These are phyloP conservation scores for Holothuria glaberrima DNA, from an alignment of 35 echinoderm and acorn worm genomes.

Conservation along the genomic window DNA sequence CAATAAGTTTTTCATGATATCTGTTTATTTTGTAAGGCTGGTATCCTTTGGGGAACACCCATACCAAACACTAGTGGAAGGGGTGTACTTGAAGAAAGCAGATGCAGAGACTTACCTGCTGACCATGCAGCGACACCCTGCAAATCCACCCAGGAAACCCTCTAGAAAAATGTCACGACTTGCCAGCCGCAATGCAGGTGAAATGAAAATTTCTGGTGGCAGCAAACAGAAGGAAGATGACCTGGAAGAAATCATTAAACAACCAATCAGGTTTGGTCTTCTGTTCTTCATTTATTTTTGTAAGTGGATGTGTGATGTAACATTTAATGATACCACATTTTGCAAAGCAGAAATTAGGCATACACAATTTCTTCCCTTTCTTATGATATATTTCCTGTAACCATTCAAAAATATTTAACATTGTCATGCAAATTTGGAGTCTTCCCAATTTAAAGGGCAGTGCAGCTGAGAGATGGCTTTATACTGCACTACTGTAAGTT, in stretches of 20 bases:
- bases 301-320: no score
- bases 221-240: background rate
- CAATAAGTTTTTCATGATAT: background rate
- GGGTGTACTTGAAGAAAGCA: constrained; percentile 76
- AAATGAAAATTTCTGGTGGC: constrained; percentile 28
- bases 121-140: constrained; percentile 61
- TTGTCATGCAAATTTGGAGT: no score
- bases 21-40: constrained; percentile 35
- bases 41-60: constrained; percentile 69
- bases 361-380: no score
- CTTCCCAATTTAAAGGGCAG: no score
- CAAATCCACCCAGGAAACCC: background rate
- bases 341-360: no score
- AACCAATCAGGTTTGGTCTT: constrained; percentile 55
- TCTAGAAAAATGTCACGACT: constrained; percentile 12
- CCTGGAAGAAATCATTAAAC: constrained; percentile 19
- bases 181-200: background rate
- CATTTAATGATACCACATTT: no score
- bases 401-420: no score
- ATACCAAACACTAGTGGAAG: constrained; percentile 62
- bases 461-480: no score
- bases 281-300: background rate
- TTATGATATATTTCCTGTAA: no score
- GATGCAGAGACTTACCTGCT: constrained; percentile 75
- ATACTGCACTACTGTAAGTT: no score